Base-by-base conservation (phyloP, 2,888 invertebrate genomes). In the Sinotaia quadrata region DNA sequence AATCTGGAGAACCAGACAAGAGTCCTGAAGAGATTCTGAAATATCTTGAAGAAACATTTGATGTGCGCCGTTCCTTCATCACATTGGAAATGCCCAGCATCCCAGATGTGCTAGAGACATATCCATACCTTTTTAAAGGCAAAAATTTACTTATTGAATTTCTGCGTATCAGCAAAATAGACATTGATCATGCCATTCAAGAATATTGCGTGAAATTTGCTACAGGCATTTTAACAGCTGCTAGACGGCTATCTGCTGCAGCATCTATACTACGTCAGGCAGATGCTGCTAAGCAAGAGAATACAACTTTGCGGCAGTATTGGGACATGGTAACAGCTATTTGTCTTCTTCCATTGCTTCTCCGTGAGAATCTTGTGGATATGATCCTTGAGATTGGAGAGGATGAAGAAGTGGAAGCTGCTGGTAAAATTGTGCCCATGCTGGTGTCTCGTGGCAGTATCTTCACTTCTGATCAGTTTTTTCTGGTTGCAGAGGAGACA, bases 281-380 rank as follows among this genome's bases (percentile, higher is more conserved):
- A 21, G 83, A 82, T n/a, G 71, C 74, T 15, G 81, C 81, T 21
- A 83, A 83, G 61, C 80, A 81, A 61, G 83, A 84, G 56, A 83
- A 81, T 57, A 78, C 78, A 18, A 78, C 82, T 2, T 61, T 84
- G 49, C 77, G 78, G 70, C 84, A 83, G 72, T 84, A 84, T 71
- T 84, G 84, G 84, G 84, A 84, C 63, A 84, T 84, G 84, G 83
- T 84, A 5, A 81, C 83, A 1, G 82, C 83, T 8, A 74, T 84
- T 41, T 84, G 83, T 71, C 73, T 84, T 15, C 73, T 84, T 44
- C 84, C 84, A 0, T 75, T 81, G 49, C 78, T 83, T 60, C 76
- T 83, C 71, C 77, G 79, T 36, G 84, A 84, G 59, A 83, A 84
- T 57, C 73, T 84, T 58, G 80, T 79, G 56, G 84, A 84, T 71